These are phyloP conservation scores for Propithecus coquereli DNA, from an alignment of 2,113 vertebrate species.

Conservation along the genomic window DNA sequence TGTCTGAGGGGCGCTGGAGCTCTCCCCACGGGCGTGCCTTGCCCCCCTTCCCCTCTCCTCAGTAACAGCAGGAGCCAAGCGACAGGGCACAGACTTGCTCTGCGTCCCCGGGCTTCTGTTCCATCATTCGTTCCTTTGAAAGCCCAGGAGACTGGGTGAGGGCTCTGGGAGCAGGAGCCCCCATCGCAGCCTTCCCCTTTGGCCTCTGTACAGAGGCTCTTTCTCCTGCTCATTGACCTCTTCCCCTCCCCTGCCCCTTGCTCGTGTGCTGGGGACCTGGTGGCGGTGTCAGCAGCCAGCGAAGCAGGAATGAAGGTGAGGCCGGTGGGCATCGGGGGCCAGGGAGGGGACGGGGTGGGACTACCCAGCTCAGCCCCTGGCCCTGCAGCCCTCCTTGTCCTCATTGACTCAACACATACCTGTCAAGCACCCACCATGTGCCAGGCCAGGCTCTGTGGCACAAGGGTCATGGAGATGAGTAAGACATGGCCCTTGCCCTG, in stretches of 20 bases:
- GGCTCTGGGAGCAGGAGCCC: background rate
- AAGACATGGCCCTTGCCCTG: background rate
- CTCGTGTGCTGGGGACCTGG: background rate
- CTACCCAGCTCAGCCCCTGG: background rate
- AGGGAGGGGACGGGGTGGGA: background rate
- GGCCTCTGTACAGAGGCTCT: background rate
- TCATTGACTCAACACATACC: background rate
- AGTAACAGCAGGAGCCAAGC: background rate
- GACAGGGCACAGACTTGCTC: background rate
- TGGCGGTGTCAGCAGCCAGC: conserved; percentile 26
- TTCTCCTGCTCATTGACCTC: background rate
- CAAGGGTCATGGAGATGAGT: background rate
- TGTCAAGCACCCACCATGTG: rapidly evolving
- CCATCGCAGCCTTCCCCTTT: background rate
- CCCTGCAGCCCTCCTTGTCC: background rate
- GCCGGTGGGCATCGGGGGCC: background rate
- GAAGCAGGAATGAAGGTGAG: conserved; percentile 82
- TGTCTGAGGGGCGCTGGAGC: background rate
- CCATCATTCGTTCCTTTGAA: background rate
- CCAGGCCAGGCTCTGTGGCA: background rate
- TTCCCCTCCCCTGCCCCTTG: background rate
- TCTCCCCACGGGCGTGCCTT: rapidly evolving
- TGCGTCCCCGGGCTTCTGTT: background rate
- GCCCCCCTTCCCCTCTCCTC: background rate
- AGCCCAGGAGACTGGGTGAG: background rate